These are phyloP conservation scores for Oxyruncus cristatus DNA, from an alignment of 2,113 vertebrate species.

Conservation along the genomic window DNA sequence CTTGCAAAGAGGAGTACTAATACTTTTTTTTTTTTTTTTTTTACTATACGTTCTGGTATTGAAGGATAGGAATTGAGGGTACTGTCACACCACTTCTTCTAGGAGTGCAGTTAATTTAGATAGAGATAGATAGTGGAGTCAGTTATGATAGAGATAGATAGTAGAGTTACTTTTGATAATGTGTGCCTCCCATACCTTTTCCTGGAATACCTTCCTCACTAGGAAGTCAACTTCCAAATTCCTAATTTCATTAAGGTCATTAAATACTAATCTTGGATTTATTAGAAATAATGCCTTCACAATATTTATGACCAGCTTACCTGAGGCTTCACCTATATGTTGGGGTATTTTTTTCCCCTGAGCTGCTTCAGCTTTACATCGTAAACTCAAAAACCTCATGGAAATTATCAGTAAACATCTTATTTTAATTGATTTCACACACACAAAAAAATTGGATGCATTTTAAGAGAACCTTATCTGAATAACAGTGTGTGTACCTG, in stretches of 20 bases:
- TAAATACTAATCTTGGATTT: background rate
- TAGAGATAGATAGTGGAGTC: background rate
- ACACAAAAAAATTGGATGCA: background rate
- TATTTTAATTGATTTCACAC: background rate
- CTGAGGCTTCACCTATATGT: background rate
- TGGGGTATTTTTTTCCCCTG: background rate
- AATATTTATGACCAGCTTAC: background rate
- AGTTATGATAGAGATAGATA: background rate
- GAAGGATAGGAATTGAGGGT: background rate
- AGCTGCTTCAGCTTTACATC: background rate
- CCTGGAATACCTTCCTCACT: background rate
- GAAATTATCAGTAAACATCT: background rate
- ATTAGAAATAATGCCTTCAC: background rate
- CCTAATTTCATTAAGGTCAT: background rate
- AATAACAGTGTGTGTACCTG: background rate
- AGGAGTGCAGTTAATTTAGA: background rate
- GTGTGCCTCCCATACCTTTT: background rate
- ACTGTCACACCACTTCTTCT: background rate
- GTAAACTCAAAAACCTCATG: background rate
- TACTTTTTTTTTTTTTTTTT: background rate
- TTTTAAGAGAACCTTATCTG: background rate
- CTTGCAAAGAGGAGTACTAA: background rate
- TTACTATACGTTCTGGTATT: background rate
- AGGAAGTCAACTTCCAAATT: background rate
- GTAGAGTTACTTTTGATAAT: background rate